Evolutionary conservation across 2,888 invertebrate genomes (phyloP).

Genomic region (Drosophila barbarae): DNA sequence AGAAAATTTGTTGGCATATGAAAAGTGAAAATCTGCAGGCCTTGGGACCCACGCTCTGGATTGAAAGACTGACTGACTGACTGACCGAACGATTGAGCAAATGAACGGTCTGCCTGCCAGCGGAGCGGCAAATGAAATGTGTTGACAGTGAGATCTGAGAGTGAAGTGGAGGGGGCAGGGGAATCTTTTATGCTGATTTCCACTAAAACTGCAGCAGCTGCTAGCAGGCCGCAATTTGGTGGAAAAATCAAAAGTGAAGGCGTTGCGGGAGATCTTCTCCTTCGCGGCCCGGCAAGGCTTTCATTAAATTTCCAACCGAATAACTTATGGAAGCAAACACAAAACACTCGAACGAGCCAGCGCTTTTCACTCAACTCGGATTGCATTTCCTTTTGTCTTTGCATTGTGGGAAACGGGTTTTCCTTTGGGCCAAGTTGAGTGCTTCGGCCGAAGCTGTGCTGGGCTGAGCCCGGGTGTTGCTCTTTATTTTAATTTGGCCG

Average conservation of each 20-base stretch:
- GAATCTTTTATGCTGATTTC: slow-evolving; percentile 57
- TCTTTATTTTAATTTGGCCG: slow-evolving; percentile 68
- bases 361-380: slow-evolving; percentile 19
- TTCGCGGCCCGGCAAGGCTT: slow-evolving; percentile 30
- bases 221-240: slow-evolving; percentile 55
- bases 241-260: slow-evolving; percentile 64
- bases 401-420: slow-evolving; percentile 27
- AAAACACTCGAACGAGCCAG: slow-evolving; percentile 24
- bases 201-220: slow-evolving; percentile 57
- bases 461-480: slow-evolving; percentile 33
- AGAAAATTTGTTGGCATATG: slow-evolving; percentile 43
- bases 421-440: slow-evolving; percentile 9
- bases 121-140: slow-evolving; percentile 53
- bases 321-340: slow-evolving; percentile 27
- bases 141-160: slow-evolving; percentile 61
- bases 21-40: slow-evolving; percentile 60
- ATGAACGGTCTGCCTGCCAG: slow-evolving; percentile 50
- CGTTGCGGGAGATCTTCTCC: slow-evolving; percentile 59
- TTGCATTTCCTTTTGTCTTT: slow-evolving; percentile 37
- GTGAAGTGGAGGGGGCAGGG: slow-evolving; percentile 49
- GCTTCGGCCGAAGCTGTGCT: slow-evolving; percentile 40
- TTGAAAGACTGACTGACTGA: slow-evolving; percentile 45
- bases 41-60: slow-evolving; percentile 50
- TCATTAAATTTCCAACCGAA: slow-evolving; percentile 37
- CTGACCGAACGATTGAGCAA: slow-evolving; percentile 37